These are phyloP conservation scores for Dendronephthya gigantea DNA, from an alignment of 64 coral and sea anemone genomes.

Conservation along the genomic window DNA sequence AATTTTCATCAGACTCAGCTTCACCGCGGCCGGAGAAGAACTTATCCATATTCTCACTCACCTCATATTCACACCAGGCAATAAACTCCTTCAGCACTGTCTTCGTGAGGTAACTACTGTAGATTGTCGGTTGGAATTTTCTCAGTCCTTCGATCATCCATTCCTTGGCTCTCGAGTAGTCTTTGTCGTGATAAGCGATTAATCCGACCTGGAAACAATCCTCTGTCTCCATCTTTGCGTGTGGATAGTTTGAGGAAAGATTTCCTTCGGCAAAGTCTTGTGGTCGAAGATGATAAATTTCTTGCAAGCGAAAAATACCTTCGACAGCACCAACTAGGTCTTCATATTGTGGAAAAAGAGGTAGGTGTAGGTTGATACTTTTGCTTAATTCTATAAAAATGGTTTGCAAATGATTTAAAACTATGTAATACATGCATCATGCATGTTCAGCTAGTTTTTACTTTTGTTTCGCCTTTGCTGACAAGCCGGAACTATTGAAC, in stretches of 20 bases:
- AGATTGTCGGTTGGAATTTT: slow-evolving; percentile 49
- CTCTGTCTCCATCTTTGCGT: slow-evolving; percentile 37
- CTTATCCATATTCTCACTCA: slow-evolving; percentile 13
- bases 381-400: not conserved
- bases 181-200: slow-evolving; percentile 34
- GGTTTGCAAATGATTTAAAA: not conserved
- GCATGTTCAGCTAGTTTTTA: no score
- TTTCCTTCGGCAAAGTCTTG: slow-evolving; percentile 44
- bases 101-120: slow-evolving; percentile 47
- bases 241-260: slow-evolving; percentile 40
- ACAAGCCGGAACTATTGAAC: no score
- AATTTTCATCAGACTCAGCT: not conserved
- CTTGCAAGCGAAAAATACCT: slow-evolving; percentile 75
- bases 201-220: slow-evolving; percentile 75
- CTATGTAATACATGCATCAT: not conserved
- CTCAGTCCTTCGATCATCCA: slow-evolving; percentile 73
- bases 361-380: not conserved
- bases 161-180: slow-evolving; percentile 32
- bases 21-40: no score
- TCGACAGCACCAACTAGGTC: slow-evolving; percentile 59
- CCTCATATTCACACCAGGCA: slow-evolving; percentile 88
- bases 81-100: slow-evolving; percentile 62
- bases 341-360: slow-evolving; percentile 41
- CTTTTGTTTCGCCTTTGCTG: no score
- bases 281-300: slow-evolving; percentile 69